Evolutionary conservation across 35 echinoderm and acorn worm genomes (phyloP), one percentile per base, ranked within the genome.

Genomic region (Chiridota heheva): DNA sequence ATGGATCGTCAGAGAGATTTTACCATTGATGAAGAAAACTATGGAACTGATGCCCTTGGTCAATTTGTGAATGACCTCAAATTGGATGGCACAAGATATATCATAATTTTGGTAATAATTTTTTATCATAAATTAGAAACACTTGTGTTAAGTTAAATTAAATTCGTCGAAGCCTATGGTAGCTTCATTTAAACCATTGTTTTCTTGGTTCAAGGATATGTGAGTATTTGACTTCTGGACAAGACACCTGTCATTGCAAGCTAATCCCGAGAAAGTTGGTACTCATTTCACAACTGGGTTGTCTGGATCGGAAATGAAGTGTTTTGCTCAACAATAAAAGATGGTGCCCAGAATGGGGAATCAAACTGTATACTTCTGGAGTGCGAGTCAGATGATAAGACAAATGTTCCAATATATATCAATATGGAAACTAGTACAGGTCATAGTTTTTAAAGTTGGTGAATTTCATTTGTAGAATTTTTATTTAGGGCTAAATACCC

Each of bases 1-100:
- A 97, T 97, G 94, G 55, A 88, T 1, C 46, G 89, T 39, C 89
- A 97, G 49, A 43, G 80, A 37, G 94, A 97, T 77, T 97, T 97
- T 51, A 97, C 94, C 18, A 61, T 91, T 7, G 73, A 87, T 45
- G 42, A 67, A 16, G 80, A 73, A 7, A 72, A 42, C 20, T 97
- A 91, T 40, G 72, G 46, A 31, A 55, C 56, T 17, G 81, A 16
- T 12, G 85, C 78, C 18, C 68, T 97, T 2, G 72, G 79, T 40
- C 81, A 91, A 2, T 97, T 78, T 72, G 94, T 97, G 5, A 63
- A 88, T 18, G 60, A 87, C 36, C 20, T 97, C 1, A 91, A 91
- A 48, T 24, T 37, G 18, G 84, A 97, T 2, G 94, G 94, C 3
- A 97, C 94, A 2, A 60, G 70, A 26, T 97, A 91, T 43, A 97